Evolutionary conservation across 1,140 invertebrate species (phyloP).

Genomic region (Trichoplusia ni): DNA sequence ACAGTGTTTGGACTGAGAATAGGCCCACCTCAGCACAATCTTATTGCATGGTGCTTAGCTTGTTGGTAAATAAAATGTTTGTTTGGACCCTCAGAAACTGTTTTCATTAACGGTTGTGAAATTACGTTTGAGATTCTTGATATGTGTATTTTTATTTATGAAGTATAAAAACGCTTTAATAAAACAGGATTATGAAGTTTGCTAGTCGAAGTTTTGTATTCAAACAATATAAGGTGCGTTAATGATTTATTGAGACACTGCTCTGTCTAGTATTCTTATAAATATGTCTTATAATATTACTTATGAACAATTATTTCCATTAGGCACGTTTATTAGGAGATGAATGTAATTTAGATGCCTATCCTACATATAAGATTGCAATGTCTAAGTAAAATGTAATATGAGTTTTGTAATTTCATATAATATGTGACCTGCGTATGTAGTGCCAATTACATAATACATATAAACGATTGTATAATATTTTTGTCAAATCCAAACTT

Average conservation of each 20-base stretch:
- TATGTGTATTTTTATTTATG: constrained; percentile 24
- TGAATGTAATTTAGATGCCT: constrained; percentile 49
- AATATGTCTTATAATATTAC: constrained; percentile 17
- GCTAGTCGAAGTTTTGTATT: constrained; percentile 49
- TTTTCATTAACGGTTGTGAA: constrained; percentile 73
- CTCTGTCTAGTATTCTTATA: constrained; percentile 12
- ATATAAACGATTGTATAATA: constrained; percentile 57
- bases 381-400: constrained; percentile 34
- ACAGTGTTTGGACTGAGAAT: constrained; percentile 36
- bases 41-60: constrained; percentile 66
- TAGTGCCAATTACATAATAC: constrained; percentile 64
- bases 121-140: constrained; percentile 65
- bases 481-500: constrained; percentile 51
- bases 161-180: constrained; percentile 39
- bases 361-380: constrained; percentile 50
- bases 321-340: constrained; percentile 45
- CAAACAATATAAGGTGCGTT: constrained; percentile 15
- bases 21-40: constrained; percentile 67
- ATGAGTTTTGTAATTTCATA: constrained; percentile 67
- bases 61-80: constrained; percentile 55
- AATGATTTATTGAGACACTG: constrained; percentile 15
- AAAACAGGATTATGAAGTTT: constrained; percentile 47
- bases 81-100: constrained; percentile 45
- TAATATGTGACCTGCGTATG: constrained; percentile 64
- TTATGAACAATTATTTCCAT: constrained; percentile 40